Evolutionary conservation across 2,797 vertebrate genomes (phyloP), one percentile per base, ranked within the genome.

Genomic region (Oreonectes daqikongensis): DNA sequence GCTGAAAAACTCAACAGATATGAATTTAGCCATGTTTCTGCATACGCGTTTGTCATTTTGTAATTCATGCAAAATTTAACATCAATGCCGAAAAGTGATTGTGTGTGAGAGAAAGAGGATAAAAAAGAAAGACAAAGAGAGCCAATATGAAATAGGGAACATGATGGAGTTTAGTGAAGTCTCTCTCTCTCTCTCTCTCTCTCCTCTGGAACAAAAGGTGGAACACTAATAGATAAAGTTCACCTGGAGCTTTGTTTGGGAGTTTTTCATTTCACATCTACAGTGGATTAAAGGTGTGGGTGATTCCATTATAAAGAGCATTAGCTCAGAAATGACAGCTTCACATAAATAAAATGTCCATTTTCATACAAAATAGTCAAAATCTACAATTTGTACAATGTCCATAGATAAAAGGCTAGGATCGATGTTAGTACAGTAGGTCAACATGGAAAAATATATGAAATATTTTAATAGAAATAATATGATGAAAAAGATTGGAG

Each of bases 191-290:
- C n/a, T n/a, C n/a, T 50, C 18, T 50, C 8, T 6, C 7, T n/a
- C 18, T 67, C 18, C 18, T 72, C 14, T 59, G 40, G 69, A 44
- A 64, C 55, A 75, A 76, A 84, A 82, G 78, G 9, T 83, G 78
- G 59, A 42, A 30, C 73, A n/a, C 53, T 9, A 30, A 67, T 53
- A 75, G 66, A 69, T 53, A 69, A 57, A 77, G 73, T 80, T 78
- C 61, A 69, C 42, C 52, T 22, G 17, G 44, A 22, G 57, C 63
- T 35, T 50, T 71, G 69, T 32, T 28, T 15, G 11, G 12, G 12
- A 57, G 53, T 28, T 61, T 46, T 32, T 48, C 17, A 70, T 70
- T 55, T 22, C 50, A 20, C 22, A 11, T 55, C 22, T 55, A 42
- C 52, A 26, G 20, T 26, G 22, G 6, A 61, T 72, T 32, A 72